These are phyloP conservation scores for Xiphophorus couchianus DNA, from an alignment of 2,113 vertebrate species.

Conservation along the genomic window DNA sequence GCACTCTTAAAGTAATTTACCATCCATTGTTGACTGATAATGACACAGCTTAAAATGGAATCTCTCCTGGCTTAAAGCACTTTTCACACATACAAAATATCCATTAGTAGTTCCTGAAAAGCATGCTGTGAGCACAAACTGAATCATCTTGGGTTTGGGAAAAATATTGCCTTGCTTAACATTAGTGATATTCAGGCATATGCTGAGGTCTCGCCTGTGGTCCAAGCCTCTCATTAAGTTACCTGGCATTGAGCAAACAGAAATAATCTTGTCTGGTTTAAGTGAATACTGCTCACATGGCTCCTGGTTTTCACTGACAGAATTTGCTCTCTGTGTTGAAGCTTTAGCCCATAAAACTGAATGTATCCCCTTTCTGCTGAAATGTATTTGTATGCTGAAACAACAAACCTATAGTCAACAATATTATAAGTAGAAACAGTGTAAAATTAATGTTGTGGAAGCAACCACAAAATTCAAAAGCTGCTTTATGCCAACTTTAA, in stretches of 20 bases:
- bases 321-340: neutral
- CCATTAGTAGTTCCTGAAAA: conserved; percentile 37
- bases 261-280: conserved; percentile 46
- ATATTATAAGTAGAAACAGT: no score
- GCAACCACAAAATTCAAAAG: no score
- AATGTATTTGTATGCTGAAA: conserved; percentile 24
- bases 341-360: conserved; percentile 1
- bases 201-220: conserved; percentile 30
- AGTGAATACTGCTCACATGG: conserved; percentile 26
- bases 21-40: no score
- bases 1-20: no score
- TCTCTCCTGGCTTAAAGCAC: no score
- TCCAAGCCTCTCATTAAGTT: conserved; percentile 58
- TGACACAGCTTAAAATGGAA: neutral
- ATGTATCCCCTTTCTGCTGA: neutral
- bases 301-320: conserved; percentile 2
- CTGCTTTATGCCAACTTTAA: no score
- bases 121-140: conserved; percentile 34
- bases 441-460: no score
- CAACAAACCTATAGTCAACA: conserved; percentile 1
- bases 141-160: conserved; percentile 27
- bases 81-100: neutral
- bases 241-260: conserved; percentile 42
- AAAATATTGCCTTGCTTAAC: conserved; percentile 63
- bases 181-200: conserved; percentile 51